phyloP scores from a whole-genome alignment of 2,113 vertebrate genomes.

The Catharus minimus region DNA sequence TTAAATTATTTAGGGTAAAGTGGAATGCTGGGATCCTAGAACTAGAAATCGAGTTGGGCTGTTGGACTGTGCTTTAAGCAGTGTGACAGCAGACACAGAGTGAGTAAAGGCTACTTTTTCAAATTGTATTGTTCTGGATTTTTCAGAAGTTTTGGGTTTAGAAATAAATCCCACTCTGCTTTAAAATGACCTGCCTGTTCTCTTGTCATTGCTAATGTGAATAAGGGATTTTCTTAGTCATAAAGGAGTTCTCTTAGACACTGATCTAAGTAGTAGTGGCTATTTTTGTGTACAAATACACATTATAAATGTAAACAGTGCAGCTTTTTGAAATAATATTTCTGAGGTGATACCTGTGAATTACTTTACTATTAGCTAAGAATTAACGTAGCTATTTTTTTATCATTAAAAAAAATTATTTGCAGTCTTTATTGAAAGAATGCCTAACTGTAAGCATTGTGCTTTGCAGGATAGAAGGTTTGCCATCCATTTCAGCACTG shows the following conservation, averaged over 20 bases:
- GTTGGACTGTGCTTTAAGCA: slow-evolving; percentile 92
- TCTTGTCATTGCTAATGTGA: not conserved
- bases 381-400: not conserved
- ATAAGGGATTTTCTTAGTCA: not conserved
- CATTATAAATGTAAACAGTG: not conserved
- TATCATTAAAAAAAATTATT: not conserved
- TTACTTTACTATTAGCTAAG: not conserved
- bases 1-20: slow-evolving; percentile 81
- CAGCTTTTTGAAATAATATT: not conserved
- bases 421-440: not conserved
- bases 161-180: not conserved
- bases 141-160: not conserved
- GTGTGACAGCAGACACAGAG: slow-evolving; percentile 87
- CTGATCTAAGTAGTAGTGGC: no score
- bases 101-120: slow-evolving; percentile 66
- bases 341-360: not conserved
- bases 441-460: not conserved
- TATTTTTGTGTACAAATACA: not conserved
- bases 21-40: slow-evolving; percentile 97
- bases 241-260: not conserved
- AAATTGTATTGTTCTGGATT: not conserved
- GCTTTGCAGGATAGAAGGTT: slow-evolving; percentile 82
- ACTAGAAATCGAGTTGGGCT: slow-evolving; percentile 84
- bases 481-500: slow-evolving; percentile 89
- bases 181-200: not conserved